phyloP scores from a whole-genome alignment of 2,888 invertebrate species.

The Nomada fabriciana region DNA sequence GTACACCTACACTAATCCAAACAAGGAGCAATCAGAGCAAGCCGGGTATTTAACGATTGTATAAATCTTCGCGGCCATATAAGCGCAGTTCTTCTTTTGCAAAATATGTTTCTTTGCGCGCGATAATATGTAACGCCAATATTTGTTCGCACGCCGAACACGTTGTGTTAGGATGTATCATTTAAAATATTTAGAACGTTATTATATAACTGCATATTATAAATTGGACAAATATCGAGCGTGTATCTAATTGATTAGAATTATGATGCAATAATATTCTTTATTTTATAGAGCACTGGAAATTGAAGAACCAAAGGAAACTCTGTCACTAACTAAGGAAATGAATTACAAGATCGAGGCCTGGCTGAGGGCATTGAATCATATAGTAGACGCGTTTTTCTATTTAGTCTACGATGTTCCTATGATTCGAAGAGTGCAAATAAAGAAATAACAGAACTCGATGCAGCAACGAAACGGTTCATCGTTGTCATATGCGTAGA shows the following conservation, averaged over 20 bases:
- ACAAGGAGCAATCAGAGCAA: slow-evolving; percentile 78
- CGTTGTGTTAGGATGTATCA: not conserved
- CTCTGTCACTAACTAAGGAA: slow-evolving; percentile 85
- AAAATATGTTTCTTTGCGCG: not conserved
- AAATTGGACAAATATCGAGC: no score
- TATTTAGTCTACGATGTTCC: slow-evolving; percentile 86
- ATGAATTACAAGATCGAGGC: slow-evolving; percentile 84
- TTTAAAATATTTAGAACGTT: not conserved
- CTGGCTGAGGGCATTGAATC: slow-evolving; percentile 85
- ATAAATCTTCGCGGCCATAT: not conserved
- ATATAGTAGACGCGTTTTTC: slow-evolving; percentile 86
- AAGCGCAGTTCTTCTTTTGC: not conserved
- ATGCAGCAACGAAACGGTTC: not conserved
- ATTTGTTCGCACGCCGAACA: not conserved
- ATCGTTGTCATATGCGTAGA: not conserved
- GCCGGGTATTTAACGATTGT: slow-evolving; percentile 61
- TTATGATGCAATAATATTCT: not conserved
- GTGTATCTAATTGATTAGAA: not conserved
- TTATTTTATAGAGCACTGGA: slow-evolving; percentile 67
- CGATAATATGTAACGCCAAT: not conserved
- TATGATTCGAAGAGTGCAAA: slow-evolving; percentile 85
- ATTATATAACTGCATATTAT: not conserved
- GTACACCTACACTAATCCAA: slow-evolving; percentile 90
- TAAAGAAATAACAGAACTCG: slow-evolving; percentile 52
- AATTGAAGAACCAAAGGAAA: slow-evolving; percentile 72